phyloP scores from a whole-genome alignment of 2,113 vertebrate genomes.

The Calypte anna region DNA sequence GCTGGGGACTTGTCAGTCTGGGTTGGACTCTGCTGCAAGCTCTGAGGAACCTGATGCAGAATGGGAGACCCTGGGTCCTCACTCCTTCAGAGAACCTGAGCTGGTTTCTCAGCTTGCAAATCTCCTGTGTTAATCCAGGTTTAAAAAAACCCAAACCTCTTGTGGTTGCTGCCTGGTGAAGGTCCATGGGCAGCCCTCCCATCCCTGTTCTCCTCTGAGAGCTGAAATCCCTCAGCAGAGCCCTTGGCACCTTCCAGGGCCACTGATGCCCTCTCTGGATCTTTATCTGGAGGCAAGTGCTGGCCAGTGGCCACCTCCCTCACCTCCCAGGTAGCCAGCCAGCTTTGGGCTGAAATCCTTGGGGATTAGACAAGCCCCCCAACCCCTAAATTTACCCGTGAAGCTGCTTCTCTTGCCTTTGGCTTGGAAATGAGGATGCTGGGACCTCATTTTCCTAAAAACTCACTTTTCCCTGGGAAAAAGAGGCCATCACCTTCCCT shows the following conservation, averaged over 20 bases:
- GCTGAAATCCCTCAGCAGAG: not conserved
- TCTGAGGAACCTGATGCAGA: conserved; percentile 28
- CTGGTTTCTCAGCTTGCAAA: not conserved
- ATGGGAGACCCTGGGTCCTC: not conserved
- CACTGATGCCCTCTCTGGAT: not conserved
- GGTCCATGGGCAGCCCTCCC: not conserved
- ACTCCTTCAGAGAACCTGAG: not conserved
- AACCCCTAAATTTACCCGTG: fast-evolving
- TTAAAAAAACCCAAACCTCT: not conserved
- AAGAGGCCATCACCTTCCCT: not conserved
- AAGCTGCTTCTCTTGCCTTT: not conserved
- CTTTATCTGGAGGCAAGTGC: no score
- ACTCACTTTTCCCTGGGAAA: not conserved
- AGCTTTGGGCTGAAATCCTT: not conserved
- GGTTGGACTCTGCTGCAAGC: not conserved
- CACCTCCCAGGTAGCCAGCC: not conserved
- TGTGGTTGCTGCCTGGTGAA: fast-evolving
- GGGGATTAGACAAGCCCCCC: not conserved
- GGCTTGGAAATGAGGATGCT: not conserved
- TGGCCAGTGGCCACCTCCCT: not conserved
- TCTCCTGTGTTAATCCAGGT: not conserved
- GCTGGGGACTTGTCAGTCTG: conserved; percentile 54
- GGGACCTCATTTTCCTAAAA: not conserved
- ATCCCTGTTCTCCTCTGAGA: not conserved
- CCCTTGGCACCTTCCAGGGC: not conserved